Percentiles rank a stretch among this genome's conserved stretches.
Evolutionary conservation across 37 sponge, comb jelly and placozoan species (phyloP).

Genomic region (Cliona cf. orientalis): DNA sequence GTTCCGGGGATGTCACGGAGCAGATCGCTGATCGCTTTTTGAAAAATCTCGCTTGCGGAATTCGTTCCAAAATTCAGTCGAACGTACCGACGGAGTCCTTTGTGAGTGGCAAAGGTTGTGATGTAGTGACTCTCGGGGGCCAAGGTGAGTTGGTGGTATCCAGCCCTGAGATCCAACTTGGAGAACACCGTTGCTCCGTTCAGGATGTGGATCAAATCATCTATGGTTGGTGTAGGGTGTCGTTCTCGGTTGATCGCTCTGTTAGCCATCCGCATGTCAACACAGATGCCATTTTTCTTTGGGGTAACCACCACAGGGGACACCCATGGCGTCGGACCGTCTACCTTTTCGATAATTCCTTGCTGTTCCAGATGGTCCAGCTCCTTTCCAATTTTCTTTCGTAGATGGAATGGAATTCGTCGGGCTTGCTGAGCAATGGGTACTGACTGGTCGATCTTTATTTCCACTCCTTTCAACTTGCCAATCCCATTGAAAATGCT

Average conservation of each 20-base stretch:
- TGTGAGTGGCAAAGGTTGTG: slow-evolving; percentile 52
- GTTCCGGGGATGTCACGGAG: slow-evolving; percentile 33
- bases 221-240: slow-evolving; percentile 58
- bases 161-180: slow-evolving; percentile 46
- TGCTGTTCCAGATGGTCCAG: slow-evolving; percentile 21
- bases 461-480: slow-evolving; percentile 35
- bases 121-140: slow-evolving; percentile 45
- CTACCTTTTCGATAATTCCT: slow-evolving; percentile 43
- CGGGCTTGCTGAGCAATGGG: slow-evolving; percentile 46
- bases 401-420: slow-evolving; percentile 41
- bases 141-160: slow-evolving; percentile 49
- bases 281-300: slow-evolving; percentile 49
- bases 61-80: slow-evolving; percentile 58
- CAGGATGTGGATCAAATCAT: slow-evolving; percentile 34
- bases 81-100: slow-evolving; percentile 36
- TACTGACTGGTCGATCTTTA: slow-evolving; percentile 33
- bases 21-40: slow-evolving; percentile 10
- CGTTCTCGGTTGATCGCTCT: slow-evolving; percentile 56
- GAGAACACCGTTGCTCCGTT: slow-evolving; percentile 44
- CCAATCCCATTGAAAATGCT: slow-evolving; percentile 46
- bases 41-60: slow-evolving; percentile 58
- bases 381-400: slow-evolving; percentile 48
- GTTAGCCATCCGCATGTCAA: slow-evolving; percentile 63
- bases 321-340: slow-evolving; percentile 62
- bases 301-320: slow-evolving; percentile 51